These are phyloP conservation scores for Antheraea mylitta DNA, from an alignment of 1,140 invertebrate species.

Conservation along the genomic window DNA sequence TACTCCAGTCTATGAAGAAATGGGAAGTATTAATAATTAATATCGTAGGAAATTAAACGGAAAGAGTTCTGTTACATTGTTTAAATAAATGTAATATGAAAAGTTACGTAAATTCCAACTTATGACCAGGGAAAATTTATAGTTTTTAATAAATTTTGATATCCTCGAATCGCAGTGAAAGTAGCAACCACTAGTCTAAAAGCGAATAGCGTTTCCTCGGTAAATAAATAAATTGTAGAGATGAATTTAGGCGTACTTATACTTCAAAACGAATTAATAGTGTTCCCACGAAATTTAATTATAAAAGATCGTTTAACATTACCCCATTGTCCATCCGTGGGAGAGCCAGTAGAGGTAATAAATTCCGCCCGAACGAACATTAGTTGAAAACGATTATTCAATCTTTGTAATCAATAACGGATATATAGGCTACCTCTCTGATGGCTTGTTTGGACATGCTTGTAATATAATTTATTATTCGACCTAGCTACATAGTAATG, in stretches of 20 bases:
- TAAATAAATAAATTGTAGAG: background rate
- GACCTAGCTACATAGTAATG: no score
- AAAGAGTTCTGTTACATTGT: no score
- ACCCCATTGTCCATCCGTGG: constrained; percentile 22
- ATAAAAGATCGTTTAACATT: constrained; percentile 17
- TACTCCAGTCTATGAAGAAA: no score
- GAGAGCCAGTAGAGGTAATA: constrained; percentile 41
- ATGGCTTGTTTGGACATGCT: background rate
- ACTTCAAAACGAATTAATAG: constrained; percentile 17
- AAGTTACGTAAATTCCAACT: no score
- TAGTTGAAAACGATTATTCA: constrained; percentile 28
- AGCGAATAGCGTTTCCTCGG: no score
- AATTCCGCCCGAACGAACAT: constrained; percentile 44
- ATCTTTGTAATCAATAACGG: constrained; percentile 16
- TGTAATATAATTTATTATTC: constrained; percentile 1
- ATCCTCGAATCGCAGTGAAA: no score
- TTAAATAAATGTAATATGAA: no score
- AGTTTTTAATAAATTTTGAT: no score
- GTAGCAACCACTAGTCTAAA: no score
- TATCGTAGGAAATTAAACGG: no score
- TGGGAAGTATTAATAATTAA: no score
- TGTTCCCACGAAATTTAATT: constrained; percentile 28
- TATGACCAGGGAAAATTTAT: no score
- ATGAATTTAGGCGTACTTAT: constrained; percentile 9
- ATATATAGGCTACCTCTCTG: background rate